Conservation (phyloP, 2,113 vertebrate species). For the Neomonachus schauinslandi region DNA sequence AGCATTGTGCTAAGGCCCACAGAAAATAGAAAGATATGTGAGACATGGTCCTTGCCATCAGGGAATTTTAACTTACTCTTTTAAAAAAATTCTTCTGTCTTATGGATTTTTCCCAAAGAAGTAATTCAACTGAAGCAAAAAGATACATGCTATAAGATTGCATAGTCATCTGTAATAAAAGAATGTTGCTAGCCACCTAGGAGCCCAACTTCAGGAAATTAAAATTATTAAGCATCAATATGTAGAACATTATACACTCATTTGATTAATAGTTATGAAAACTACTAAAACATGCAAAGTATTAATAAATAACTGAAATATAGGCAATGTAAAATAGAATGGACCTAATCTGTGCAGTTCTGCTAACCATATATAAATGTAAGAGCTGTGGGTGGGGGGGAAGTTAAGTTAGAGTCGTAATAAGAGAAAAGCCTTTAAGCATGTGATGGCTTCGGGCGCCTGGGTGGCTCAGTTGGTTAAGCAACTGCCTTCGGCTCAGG, state of each 20-base stretch:
- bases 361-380: not conserved
- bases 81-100: not conserved
- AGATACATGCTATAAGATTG: not conserved
- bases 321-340: not conserved
- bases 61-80: conserved; percentile 11
- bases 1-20: not conserved
- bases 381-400: not conserved
- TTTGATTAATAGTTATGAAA: conserved; percentile 19
- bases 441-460: not conserved
- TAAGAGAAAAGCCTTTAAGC: not conserved
- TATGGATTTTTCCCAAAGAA: conserved; percentile 14
- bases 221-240: conserved; percentile 10
- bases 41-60: not conserved
- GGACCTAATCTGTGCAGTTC: not conserved
- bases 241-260: not conserved
- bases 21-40: not conserved
- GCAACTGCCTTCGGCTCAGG: too few species aligned
- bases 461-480: too few species aligned
- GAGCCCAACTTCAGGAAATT: not conserved
- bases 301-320: conserved; percentile 40
- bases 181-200: not conserved
- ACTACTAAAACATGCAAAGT: conserved; percentile 1
- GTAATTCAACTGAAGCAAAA: conserved; percentile 50
- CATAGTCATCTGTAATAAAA: conserved; percentile 24
- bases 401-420: not conserved